These are phyloP conservation scores for Cynocephalus volans DNA, from an alignment of 2,113 vertebrate species.

Conservation along the genomic window DNA sequence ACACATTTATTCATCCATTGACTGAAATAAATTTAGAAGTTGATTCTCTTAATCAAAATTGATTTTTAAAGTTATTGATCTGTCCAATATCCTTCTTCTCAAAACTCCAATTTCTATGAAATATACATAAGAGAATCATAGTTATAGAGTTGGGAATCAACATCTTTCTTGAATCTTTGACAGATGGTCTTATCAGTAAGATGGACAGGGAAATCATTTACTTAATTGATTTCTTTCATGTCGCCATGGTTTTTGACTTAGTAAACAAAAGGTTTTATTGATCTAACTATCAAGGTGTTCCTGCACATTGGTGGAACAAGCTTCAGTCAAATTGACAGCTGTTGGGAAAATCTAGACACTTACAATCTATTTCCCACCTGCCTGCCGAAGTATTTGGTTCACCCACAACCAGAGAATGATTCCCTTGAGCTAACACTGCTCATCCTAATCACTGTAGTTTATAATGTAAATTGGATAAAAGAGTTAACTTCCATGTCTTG, in stretches of 20 bases:
- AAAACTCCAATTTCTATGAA: no score
- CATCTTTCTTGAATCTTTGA: no score
- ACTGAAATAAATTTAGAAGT: no score
- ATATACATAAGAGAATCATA: no score
- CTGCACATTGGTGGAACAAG: neutral
- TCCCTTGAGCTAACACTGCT: neutral
- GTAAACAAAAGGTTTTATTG: conserved; percentile 51
- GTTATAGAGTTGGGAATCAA: no score
- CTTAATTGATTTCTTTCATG: conserved; percentile 23
- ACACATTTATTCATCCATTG: no score
- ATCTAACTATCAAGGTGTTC: neutral
- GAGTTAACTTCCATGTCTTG: neutral
- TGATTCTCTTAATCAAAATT: no score
- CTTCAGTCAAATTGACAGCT: neutral
- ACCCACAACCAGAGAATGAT: neutral
- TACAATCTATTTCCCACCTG: neutral
- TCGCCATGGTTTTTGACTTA: conserved; percentile 44
- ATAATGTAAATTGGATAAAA: neutral
- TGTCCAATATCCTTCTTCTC: no score
- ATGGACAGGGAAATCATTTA: conserved; percentile 17
- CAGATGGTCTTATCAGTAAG: conserved; percentile 11
- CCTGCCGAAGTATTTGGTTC: neutral
- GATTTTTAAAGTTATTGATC: no score
- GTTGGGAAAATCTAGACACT: neutral
- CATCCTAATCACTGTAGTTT: neutral